Evolutionary conservation across 64 coral and sea anemone genomes (phyloP), one percentile per base, ranked within the genome.

Genomic region (Porites lutea): DNA sequence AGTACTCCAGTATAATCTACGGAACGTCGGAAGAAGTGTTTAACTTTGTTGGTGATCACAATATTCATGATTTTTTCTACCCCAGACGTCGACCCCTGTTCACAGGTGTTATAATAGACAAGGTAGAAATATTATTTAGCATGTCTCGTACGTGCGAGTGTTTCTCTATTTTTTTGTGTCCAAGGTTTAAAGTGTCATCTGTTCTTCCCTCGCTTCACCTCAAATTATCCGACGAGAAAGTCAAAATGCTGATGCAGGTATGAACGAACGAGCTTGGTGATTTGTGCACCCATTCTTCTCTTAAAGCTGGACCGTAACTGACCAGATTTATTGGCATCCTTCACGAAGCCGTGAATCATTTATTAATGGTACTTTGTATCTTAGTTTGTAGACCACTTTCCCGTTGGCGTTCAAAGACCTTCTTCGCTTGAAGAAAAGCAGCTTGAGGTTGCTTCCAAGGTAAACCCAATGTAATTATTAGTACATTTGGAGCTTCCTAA

Each of bases 211-310:
- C 82, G 13, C 50, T 99, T 22, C 90, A 95, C 78, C 20, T 99
- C 0, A 93, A 91, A 71, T 66, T 99, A 59, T 96, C 97, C 8
- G 97, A 99, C 55, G 76, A 57, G 47, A 99, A 99, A 91, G 88
- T 91, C 72, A 90, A 93, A 83, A 67, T 89, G 73, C 88, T 99
- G 10, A 94, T 94, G 97, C 79, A 93, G 96, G 96, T 98, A 90
- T n/a, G 6, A 63, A 8, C 14, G 16, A 21, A 4, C 15, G 4
- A 12, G 54, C 54, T 57, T 57, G 12, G 12, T 57, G 7, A 12
- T 57, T 57, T 57, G 54, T 9, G 54, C 54, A 57, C 54, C 12
- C 54, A 7, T 12, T 57, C 54, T 57, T 57, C 54, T 57, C 54
- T 57, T 57, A 57, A 37, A 37, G 27, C 27, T 37, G 27, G 27